A percentile compares a stretch with the other conserved stretches of the same genome.
These are phyloP conservation scores for Periophthalmodon schlosseri DNA, from an alignment of 2,113 vertebrate genomes.

Conservation along the genomic window DNA sequence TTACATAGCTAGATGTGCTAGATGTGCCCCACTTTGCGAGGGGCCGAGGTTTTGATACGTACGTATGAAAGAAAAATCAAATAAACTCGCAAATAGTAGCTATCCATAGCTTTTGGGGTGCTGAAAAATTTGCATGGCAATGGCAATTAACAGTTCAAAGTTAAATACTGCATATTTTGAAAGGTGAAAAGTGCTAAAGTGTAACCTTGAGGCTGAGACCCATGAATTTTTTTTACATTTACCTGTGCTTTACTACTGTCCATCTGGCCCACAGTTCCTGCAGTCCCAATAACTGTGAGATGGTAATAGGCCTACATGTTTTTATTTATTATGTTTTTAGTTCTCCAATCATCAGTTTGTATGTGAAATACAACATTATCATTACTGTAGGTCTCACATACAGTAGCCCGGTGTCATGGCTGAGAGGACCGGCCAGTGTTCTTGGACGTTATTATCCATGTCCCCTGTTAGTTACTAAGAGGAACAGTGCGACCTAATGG, in stretches of 20 bases:
- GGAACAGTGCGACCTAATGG: constrained; percentile 62
- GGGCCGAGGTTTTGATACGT: no score
- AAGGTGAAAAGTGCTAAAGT: no score
- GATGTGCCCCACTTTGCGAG: no score
- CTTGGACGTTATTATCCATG: constrained; percentile 55
- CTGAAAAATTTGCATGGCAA: no score
- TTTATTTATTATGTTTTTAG: not conserved
- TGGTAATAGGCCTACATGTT: not conserved
- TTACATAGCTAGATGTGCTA: no score
- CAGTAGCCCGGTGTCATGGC: constrained; percentile 18
- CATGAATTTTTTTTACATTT: not conserved
- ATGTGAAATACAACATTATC: not conserved
- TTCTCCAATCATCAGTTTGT: not conserved
- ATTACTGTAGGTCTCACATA: not conserved
- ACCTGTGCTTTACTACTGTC: not conserved
- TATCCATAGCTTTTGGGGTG: no score
- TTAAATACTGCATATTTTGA: no score
- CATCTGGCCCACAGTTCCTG: not conserved
- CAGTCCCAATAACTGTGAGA: not conserved
- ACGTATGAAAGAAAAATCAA: no score
- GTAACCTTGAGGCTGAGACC: no score
- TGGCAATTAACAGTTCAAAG: no score
- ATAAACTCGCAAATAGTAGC: no score
- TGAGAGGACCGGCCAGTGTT: constrained; percentile 28
- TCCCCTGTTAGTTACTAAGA: constrained; percentile 63